Evolutionary conservation across 2,797 vertebrate genomes (phyloP), one percentile per base, ranked within the genome.

Genomic region (Epinephelus awoara): DNA sequence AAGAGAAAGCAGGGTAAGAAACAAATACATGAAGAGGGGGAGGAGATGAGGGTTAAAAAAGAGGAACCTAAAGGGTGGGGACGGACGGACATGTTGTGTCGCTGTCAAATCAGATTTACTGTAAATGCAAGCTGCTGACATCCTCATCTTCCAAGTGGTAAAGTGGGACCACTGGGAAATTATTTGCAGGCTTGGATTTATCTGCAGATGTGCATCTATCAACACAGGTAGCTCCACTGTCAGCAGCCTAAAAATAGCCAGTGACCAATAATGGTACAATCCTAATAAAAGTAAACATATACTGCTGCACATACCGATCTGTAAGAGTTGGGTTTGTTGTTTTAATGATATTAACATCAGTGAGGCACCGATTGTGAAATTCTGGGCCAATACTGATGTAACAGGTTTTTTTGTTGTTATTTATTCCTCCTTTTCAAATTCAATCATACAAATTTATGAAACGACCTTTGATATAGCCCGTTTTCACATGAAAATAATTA

Each of bases 121-220:
- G 72, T 69, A 74, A 79, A 67, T 5, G 70, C 12, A 29, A 71
- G 42, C 59, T 50, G 75, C 79, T 80, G 77, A 78, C 49, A 76
- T 77, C 23, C 23, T 23, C 80, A 75, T 55, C 58, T 38, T 55
- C 3, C 25, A 54, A 40, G 59, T 47, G 23, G 38, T 50, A 67
- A 51, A 3, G 65, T 0, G 14, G 21, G n/a, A n/a, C 65, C 52
- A 50, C 34, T 19, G 79, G 78, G 71, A 71, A 58, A 62, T 56
- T 29, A 75, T 38, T 49, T 27, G 64, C 71, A 70, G 27, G 67
- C 64, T 56, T 23, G 15, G 40, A 77, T 78, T 65, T 64, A 73
- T 81, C 44, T 2, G 19, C 61, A 62, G 72, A 75, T 42, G 56
- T 52, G 56, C 5, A 55, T 63, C 55, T 57, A 68, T 74, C 61